Percentiles rank a stretch among this genome's conserved stretches.
These are phyloP conservation scores for Macheiramphus alcinus DNA, from an alignment of 2,113 vertebrate genomes.

Conservation along the genomic window DNA sequence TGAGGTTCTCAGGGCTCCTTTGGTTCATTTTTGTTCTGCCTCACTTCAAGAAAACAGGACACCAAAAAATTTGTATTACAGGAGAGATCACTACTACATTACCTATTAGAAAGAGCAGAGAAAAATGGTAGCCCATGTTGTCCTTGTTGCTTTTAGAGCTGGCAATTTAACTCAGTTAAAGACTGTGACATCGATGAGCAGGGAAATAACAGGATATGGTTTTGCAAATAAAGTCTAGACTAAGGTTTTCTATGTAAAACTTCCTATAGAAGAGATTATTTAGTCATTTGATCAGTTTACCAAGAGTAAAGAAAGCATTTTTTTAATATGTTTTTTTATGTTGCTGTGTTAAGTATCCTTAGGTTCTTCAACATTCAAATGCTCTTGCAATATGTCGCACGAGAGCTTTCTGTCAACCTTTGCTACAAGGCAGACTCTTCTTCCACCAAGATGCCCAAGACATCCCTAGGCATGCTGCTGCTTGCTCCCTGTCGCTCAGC, in stretches of 20 bases:
- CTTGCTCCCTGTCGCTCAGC: neutral
- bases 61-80: neutral
- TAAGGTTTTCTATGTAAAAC: neutral
- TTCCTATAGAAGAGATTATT: neutral
- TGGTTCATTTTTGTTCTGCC: neutral
- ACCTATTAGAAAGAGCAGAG: neutral
- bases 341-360: neutral
- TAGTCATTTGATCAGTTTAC: neutral
- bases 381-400: neutral
- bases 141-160: neutral
- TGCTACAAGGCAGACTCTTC: neutral
- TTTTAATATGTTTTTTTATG: neutral
- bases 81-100: neutral
- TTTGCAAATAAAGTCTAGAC: neutral
- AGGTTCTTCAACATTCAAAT: neutral
- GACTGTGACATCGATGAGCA: neutral
- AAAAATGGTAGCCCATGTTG: neutral
- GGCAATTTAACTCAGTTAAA: neutral
- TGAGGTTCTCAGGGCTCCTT: neutral
- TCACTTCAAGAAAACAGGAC: neutral
- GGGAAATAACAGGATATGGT: neutral
- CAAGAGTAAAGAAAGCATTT: neutral
- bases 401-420: neutral
- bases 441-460: neutral
- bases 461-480: accelerated